A percentile compares a stretch with the other conserved stretches of the same genome.
These are phyloP conservation scores for Heteractis magnifica DNA, from an alignment of 92 coral and sea anemone species.

Conservation along the genomic window DNA sequence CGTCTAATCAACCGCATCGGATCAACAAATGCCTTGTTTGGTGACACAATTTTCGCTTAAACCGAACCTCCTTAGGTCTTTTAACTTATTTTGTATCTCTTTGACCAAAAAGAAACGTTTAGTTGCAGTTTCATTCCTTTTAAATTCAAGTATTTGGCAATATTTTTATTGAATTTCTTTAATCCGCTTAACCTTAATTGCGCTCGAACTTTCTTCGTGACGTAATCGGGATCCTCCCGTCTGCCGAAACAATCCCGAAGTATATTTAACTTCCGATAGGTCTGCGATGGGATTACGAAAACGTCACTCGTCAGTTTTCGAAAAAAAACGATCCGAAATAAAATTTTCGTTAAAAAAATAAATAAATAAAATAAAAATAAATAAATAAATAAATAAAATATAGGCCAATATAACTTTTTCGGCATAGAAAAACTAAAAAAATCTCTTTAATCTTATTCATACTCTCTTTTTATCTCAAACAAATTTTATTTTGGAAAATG, in stretches of 20 bases:
- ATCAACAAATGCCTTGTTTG: neutral
- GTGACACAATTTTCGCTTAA: neutral
- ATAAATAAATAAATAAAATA: too few species aligned
- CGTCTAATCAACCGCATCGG: slow-evolving; percentile 26
- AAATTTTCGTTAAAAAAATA: neutral
- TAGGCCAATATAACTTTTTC: too few species aligned
- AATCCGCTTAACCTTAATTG: neutral
- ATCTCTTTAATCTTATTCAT: too few species aligned
- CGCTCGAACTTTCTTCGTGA: slow-evolving; percentile 12
- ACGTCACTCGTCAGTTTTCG: neutral
- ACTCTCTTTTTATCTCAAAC: too few species aligned
- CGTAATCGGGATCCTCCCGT: slow-evolving; percentile 51
- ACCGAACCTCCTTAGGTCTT: neutral
- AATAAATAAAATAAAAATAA: too few species aligned
- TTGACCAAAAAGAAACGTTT: neutral
- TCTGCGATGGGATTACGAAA: slow-evolving; percentile 2
- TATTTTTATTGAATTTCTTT: neutral
- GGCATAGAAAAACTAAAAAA: too few species aligned
- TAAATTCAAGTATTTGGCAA: neutral
- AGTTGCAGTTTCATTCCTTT: neutral
- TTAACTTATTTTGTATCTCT: neutral
- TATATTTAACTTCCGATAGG: neutral
- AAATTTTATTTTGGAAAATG: too few species aligned
- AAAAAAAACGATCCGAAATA: neutral
- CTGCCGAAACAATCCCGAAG: slow-evolving; percentile 21